Evolutionary conservation across 23 tunicate genomes (phyloP), one percentile per base, ranked within the genome.

Genomic region (Halocynthia roretzi): DNA sequence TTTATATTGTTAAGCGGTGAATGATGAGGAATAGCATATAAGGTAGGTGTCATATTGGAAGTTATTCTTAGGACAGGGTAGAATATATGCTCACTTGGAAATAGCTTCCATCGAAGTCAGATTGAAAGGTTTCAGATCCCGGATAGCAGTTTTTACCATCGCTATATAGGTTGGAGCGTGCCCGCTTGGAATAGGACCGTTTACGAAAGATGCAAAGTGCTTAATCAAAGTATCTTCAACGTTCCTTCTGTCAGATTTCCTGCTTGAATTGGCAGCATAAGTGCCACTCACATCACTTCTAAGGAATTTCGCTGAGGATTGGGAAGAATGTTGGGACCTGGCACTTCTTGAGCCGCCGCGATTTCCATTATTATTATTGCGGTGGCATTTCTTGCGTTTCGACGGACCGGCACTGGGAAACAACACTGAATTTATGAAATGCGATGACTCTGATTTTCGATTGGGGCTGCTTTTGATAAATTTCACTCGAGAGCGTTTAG

Each of bases 71-170:
- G 17, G 2, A 60, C n/a, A 60, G 50, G n/a, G 12, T 1, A 54
- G 12, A 73, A n/a, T n/a, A 17, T 68, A 19, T 17, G 5, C 87
- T 21, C 71, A 87, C 98, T 86, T 86, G 10, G 98, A 69, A 60
- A 92, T 92, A 6, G 83, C 98, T 52, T 78, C 80, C 77, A 68
- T 70, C 17, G 82, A 75, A 0, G 87, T 86, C 51, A 82, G 53
- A 7, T 68, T 53, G 69, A 72, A 92, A 14, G 85, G 92, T 67
- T 67, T 72, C 52, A 92, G 57, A 56, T 92, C 98, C 51, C 87
- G 83, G 10, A 92, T 79, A 6, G 98, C 98, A 6, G 98, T 86
- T 82, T 92, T 92, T 23, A 92, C 83, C 98, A 92, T 92, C 8
- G 87, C 87, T 18, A 92, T 78, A 56, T 72, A 92, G 9, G 98